Base-by-base conservation (phyloP, 2,113 vertebrate genomes). In the Rutilus rutilus region DNA sequence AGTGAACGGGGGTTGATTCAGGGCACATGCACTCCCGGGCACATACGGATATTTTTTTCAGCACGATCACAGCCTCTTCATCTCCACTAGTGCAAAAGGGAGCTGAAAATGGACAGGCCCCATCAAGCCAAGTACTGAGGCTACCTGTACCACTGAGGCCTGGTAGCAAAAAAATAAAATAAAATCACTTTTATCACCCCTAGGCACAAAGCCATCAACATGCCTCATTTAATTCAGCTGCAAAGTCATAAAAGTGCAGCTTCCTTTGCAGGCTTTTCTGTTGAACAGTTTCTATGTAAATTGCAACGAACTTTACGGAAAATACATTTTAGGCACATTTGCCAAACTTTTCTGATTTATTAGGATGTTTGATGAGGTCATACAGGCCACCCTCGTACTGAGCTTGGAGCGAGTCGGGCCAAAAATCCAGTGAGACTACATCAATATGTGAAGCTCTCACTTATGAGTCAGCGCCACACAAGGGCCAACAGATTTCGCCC, bases 401-500 rank as follows among this genome's bases (percentile, higher is more conserved):
- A 64, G 78, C 71, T 85, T 30, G 6, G 30, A 45, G 79, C 54
- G 69, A 85, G 85, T 91, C 86, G 91, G 91, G 89, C 89, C 73
- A 71, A 85, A 85, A 87, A 89, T 91, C 94, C 91, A 88, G 91
- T 93, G 91, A 91, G 91, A 91, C 90, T 90, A 90, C 90, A 90
- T 93, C 91, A 90, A 89, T 92, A 90, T 87, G 88, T 91, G 91
- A 87, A 88, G 78, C 88, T 69, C 90, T 87, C 90, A 84, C 75
- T 90, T 93, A 89, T 94, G 92, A 94, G 88, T 95, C 92, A 92
- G 81, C 89, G 90, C 67, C 93, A 90, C 91, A 91, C 89, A 85
- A 90, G 45, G 65, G 82, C 62, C 76, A 60, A 59, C 62, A 67
- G 67, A 59, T 87, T 85, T 64, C 30, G 45, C 88, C 59, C 42